Evolutionary conservation across 92 coral and sea anemone genomes (phyloP).

Genomic region (Porites lobata): DNA sequence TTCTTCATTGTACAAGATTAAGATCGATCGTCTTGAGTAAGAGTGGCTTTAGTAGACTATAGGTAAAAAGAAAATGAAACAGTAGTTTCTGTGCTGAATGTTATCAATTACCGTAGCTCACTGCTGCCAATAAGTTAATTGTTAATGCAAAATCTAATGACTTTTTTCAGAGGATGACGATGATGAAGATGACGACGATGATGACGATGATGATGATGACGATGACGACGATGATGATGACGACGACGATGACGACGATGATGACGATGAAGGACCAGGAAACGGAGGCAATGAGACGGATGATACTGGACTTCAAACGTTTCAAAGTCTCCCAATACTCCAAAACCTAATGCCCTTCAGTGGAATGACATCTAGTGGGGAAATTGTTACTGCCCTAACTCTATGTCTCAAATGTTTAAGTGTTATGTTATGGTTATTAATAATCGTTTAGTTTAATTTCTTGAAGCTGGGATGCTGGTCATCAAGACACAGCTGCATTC

Average conservation of each 20-base stretch:
- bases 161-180: background rate
- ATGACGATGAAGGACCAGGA: background rate
- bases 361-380: background rate
- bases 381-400: background rate
- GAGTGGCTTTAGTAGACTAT: too few relatives aligned
- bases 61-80: too few relatives aligned
- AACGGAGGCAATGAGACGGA: background rate
- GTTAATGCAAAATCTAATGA: background rate
- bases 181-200: background rate
- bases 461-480: background rate
- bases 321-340: background rate
- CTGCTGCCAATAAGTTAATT: background rate
- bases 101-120: too few relatives aligned
- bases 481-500: too few relatives aligned
- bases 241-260: conserved; percentile 10
- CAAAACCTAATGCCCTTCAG: background rate
- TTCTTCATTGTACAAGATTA: too few relatives aligned
- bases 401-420: background rate
- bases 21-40: too few relatives aligned
- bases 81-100: too few relatives aligned
- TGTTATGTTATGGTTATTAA: background rate
- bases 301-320: background rate
- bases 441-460: background rate
- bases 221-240: background rate
- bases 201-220: background rate